phyloP scores from a whole-genome alignment of 2,888 invertebrate genomes.

The Pyrocoelia pectoralis region DNA sequence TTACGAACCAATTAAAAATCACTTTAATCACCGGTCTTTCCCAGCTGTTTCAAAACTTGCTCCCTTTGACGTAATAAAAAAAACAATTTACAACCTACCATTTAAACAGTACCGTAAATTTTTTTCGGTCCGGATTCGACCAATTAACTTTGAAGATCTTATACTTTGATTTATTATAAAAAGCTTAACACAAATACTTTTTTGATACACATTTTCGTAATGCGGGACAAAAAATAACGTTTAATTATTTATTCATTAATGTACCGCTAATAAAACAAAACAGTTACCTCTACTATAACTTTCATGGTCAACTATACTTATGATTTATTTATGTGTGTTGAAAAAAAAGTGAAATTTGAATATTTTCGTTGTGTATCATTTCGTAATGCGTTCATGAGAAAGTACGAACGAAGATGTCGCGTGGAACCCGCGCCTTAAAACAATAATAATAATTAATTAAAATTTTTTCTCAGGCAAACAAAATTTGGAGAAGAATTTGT shows the following conservation, averaged over 20 bases:
- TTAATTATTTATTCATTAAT: neutral
- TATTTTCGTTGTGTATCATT: no score
- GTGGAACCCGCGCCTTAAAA: no score
- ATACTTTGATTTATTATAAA: neutral
- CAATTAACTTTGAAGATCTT: neutral
- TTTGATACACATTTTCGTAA: neutral
- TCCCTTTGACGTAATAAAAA: neutral
- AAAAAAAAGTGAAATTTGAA: no score
- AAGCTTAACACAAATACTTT: neutral
- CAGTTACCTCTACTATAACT: no score
- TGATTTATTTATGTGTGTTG: no score
- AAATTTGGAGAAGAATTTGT: neutral
- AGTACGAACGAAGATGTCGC: neutral
- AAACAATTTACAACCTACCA: slow-evolving; percentile 4
- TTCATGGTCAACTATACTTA: no score
- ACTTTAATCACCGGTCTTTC: no score
- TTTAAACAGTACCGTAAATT: neutral
- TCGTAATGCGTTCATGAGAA: no score
- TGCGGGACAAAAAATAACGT: neutral
- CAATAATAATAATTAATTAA: neutral
- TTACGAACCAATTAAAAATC: no score
- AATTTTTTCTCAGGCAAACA: neutral
- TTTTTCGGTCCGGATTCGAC: neutral
- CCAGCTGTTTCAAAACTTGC: neutral
- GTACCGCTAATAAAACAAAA: no score